phyloP scores from a whole-genome alignment of 2,113 vertebrate genomes.

The Eolophus roseicapilla region DNA sequence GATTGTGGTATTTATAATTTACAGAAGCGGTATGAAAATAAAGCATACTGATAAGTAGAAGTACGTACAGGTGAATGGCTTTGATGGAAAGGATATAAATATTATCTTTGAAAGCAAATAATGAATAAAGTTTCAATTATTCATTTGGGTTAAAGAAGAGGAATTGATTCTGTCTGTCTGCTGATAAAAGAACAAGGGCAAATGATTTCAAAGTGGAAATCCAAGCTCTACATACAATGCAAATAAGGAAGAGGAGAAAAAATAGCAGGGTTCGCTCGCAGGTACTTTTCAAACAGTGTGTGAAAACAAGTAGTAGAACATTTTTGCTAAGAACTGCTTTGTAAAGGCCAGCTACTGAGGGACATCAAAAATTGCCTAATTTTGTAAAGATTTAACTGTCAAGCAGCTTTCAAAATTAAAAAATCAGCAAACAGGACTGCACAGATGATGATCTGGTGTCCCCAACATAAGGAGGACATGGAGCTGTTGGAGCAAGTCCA shows the following conservation, averaged over 20 bases:
- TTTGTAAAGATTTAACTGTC: not conserved
- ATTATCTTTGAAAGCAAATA: not conserved
- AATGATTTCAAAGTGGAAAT: not conserved
- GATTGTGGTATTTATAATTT: not conserved
- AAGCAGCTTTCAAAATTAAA: not conserved
- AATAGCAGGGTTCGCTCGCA: fast-evolving
- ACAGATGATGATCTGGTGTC: not conserved
- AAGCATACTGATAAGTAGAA: not conserved
- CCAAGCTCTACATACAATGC: not conserved
- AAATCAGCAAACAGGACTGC: not conserved
- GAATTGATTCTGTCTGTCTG: not conserved
- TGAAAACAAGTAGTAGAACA: not conserved
- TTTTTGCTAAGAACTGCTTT: not conserved
- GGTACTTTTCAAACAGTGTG: not conserved
- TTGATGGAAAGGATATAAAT: not conserved
- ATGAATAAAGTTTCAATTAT: not conserved
- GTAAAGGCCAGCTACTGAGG: not conserved
- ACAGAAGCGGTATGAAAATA: not conserved
- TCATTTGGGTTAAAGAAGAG: not conserved
- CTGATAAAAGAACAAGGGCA: not conserved
- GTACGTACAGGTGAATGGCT: not conserved
- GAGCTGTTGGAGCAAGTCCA: not conserved
- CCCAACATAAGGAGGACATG: not conserved
- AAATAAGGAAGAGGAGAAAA: not conserved
- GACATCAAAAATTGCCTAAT: not conserved